These are phyloP conservation scores for Diplazon laetatorius DNA, from an alignment of 2,888 invertebrate species.

Conservation along the genomic window DNA sequence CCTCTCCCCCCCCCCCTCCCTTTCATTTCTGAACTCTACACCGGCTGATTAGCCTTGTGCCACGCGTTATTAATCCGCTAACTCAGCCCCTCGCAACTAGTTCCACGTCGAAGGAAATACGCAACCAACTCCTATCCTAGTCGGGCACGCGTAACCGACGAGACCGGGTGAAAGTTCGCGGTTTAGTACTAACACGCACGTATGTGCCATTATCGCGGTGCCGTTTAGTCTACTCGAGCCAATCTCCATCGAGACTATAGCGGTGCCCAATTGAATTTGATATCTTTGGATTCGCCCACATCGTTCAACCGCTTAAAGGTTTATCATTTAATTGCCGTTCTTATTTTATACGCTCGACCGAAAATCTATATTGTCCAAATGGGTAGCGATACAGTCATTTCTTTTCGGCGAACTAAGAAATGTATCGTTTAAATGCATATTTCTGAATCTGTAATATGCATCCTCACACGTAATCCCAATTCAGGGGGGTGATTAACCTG, in stretches of 20 bases:
- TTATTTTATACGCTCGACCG: no score
- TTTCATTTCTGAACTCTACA: constrained; percentile 75
- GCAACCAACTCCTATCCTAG: constrained; percentile 41
- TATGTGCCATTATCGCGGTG: constrained; percentile 63
- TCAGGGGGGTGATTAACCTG: no score
- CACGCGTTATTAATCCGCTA: constrained; percentile 81
- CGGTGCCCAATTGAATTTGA: constrained; percentile 47
- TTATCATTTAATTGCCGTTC: no score
- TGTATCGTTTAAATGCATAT: no score
- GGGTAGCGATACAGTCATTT: no score
- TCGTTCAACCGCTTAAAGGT: not conserved
- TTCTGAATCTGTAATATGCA: no score
- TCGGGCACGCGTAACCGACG: constrained; percentile 17
- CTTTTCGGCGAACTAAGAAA: no score
- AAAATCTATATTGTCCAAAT: no score
- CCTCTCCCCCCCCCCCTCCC: no score
- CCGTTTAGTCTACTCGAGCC: constrained; percentile 52
- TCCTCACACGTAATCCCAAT: no score
- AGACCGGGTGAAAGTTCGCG: constrained; percentile 47
- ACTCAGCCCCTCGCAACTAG: constrained; percentile 67
- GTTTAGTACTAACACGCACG: constrained; percentile 61
- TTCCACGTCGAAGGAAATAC: constrained; percentile 19
- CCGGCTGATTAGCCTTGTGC: constrained; percentile 79
- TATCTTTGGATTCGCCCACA: constrained; percentile 36
- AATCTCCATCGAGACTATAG: constrained; percentile 47